These are phyloP conservation scores for Synodontis membranacea DNA, from an alignment of 2,113 vertebrate species.

Conservation along the genomic window DNA sequence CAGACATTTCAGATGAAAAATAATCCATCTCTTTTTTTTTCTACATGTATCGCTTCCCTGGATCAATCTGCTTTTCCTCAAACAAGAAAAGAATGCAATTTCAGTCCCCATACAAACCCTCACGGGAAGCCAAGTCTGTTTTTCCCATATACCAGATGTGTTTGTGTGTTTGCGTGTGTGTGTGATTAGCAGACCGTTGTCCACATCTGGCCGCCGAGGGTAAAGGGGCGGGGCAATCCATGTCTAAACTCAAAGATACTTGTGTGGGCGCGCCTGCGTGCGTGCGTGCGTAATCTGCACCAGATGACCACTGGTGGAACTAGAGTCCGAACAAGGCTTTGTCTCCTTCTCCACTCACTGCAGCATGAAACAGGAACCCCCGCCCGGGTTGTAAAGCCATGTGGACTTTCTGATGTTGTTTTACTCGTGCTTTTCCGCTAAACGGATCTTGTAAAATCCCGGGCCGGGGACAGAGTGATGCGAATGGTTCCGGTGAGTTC, in stretches of 20 bases:
- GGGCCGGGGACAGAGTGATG: slow-evolving; percentile 54
- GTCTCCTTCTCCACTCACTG: background rate
- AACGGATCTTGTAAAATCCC: background rate
- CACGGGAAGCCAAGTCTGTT: slow-evolving; percentile 65
- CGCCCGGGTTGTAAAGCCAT: too few relatives aligned
- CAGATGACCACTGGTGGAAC: slow-evolving; percentile 76
- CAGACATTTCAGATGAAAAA: slow-evolving; percentile 2
- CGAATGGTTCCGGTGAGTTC: background rate
- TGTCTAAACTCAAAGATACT: background rate
- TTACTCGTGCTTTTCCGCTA: background rate
- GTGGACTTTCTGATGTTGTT: background rate
- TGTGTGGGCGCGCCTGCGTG: slow-evolving; percentile 13
- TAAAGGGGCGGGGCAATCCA: slow-evolving; percentile 30
- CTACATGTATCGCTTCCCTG: background rate
- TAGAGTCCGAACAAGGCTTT: slow-evolving; percentile 59
- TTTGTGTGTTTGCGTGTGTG: slow-evolving; percentile 27
- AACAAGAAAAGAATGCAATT: slow-evolving; percentile 25
- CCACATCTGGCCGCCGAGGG: slow-evolving; percentile 39
- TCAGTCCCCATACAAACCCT: slow-evolving; percentile 45
- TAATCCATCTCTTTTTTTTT: slow-evolving; percentile 22
- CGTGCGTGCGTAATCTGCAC: slow-evolving; percentile 66
- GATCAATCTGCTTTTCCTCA: slow-evolving; percentile 19
- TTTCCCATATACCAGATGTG: slow-evolving; percentile 54
- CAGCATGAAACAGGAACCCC: background rate
- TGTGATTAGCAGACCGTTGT: slow-evolving; percentile 27